Evolutionary conservation across 2,797 vertebrate genomes (phyloP).

Genomic region (Spheniscus humboldti): DNA sequence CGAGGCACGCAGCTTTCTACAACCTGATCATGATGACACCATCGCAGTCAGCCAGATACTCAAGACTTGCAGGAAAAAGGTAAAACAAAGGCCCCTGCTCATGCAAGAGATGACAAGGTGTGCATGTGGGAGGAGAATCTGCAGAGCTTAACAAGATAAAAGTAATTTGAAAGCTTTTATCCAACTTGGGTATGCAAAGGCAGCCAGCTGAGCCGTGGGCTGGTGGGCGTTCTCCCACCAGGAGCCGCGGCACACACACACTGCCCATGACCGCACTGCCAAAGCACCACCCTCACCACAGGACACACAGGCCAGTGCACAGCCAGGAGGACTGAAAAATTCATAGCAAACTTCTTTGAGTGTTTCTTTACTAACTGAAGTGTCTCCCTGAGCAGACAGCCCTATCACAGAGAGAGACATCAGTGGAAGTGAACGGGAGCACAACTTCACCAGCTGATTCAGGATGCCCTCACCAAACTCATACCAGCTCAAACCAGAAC

Average conservation of each 20-base stretch:
- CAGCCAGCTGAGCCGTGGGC: background rate
- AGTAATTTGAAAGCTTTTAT: background rate
- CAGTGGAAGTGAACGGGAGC: accelerated
- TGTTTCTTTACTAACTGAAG: background rate
- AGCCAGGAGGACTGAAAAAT: background rate
- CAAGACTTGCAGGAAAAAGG: background rate
- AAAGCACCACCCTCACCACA: background rate
- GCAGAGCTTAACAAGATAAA: background rate
- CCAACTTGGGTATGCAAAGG: background rate
- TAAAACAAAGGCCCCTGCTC: background rate
- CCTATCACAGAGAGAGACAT: background rate
- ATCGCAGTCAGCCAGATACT: background rate
- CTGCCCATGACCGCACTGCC: background rate
- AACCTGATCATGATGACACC: background rate
- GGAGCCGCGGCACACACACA: background rate
- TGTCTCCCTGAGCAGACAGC: background rate
- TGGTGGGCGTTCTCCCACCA: background rate
- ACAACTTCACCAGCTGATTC: background rate
- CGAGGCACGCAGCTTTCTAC: background rate
- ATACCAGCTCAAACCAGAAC: background rate
- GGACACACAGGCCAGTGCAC: background rate
- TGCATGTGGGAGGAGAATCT: background rate
- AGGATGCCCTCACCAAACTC: background rate
- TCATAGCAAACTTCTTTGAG: background rate
- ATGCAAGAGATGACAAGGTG: background rate